Base-by-base conservation (phyloP, 2,888 invertebrate species). In the Diaphora mendica region DNA sequence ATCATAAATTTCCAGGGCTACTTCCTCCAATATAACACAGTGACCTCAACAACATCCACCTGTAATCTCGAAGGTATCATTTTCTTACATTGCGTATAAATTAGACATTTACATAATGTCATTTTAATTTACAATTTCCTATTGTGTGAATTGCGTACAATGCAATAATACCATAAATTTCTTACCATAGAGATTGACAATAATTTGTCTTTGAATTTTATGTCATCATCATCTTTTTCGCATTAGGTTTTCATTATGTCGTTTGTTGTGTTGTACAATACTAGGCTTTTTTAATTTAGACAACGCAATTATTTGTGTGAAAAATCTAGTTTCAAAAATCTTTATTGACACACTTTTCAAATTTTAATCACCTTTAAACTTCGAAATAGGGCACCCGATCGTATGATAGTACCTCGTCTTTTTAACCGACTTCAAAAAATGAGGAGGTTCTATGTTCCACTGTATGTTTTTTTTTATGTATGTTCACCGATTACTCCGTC, bases 81-180 rank as follows among this genome's bases (percentile, higher is more conserved):
- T 81, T 81, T 76, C 73, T 66, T 70, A 74, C 33, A 75, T 15
- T 70, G 44, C 64, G 55, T 74, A 74, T 70, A 77, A 74, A 82
- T 77, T 76, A 82, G 66, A 77, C 51, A 55, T 39, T 30, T 72
- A 71, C 75, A 35, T 82, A 82, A 85, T 81, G 80, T 75, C 55
- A 75, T 75, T 82, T 84, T 82, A 85, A 83, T 87, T 83, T 77
- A 79, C 79, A 73, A 77, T 82, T 83, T 83, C 81, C 85, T 79
- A 81, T 78, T 82, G 84, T 87, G 87, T 77, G 86, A 86, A 86
- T 69, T 26, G 74, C 70, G 75, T 83, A 87, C 85, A 86, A 85
- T 86, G 76, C 64, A 76, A 68, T 79, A 76, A 78, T 82, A 73
- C 77, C 68, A 79, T 77, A 71, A 71, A 76, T 80, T 80, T 79